A percentile compares a stretch with the other conserved stretches of the same genome.
Evolutionary conservation across 1,140 invertebrate genomes (phyloP).

Genomic region (Nasonia longicornis): DNA sequence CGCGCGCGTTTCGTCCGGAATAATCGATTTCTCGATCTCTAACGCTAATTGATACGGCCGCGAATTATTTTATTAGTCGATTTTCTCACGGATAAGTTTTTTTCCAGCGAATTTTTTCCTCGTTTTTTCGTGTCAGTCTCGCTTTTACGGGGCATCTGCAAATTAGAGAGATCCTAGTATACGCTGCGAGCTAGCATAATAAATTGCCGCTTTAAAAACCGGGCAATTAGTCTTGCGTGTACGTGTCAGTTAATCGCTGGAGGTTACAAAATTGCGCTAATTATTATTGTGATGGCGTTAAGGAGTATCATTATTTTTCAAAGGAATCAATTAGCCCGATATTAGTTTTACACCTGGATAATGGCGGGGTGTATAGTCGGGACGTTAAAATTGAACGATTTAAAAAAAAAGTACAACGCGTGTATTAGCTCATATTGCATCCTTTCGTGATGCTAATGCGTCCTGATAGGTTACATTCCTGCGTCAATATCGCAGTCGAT

Average conservation of each 20-base stretch:
- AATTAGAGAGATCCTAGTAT: background rate
- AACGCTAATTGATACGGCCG: no score
- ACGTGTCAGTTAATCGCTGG: slow-evolving; percentile 38
- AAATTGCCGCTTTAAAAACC: background rate
- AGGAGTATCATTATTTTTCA: slow-evolving; percentile 9
- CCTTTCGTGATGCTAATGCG: background rate
- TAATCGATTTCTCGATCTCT: slow-evolving; percentile 9
- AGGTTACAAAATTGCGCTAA: slow-evolving; percentile 5
- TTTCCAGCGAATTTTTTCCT: background rate
- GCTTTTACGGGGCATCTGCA: background rate
- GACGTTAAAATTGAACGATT: background rate
- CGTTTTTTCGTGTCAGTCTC: background rate
- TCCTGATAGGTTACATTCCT: no score
- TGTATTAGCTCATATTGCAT: no score
- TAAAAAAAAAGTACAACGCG: background rate
- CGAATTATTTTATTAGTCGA: background rate
- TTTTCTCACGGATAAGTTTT: slow-evolving; percentile 18
- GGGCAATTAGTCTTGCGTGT: slow-evolving; percentile 8
- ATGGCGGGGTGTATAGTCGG: background rate
- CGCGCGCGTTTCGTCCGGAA: background rate
- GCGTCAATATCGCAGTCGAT: no score
- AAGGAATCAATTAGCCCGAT: slow-evolving; percentile 1
- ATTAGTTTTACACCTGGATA: slow-evolving; percentile 8
- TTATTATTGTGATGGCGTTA: slow-evolving; percentile 4
- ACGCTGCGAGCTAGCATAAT: background rate